These are phyloP conservation scores for Ictidomys tridecemlineatus DNA, from an alignment of 2,113 vertebrate genomes.

Conservation along the genomic window DNA sequence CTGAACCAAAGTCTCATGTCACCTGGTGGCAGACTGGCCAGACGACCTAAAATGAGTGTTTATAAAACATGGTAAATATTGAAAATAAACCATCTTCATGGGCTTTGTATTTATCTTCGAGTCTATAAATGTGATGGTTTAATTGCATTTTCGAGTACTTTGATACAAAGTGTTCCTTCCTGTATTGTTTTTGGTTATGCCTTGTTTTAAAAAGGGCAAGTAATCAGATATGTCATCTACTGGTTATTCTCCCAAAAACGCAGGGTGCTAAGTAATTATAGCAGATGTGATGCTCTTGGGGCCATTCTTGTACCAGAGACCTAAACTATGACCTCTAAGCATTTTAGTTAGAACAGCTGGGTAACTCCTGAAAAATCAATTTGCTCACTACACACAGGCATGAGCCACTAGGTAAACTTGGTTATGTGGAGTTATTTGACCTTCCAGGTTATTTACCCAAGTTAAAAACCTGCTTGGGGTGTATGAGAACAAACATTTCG, in stretches of 20 bases:
- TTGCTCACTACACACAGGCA: neutral
- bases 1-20: neutral
- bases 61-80: neutral
- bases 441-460: slow-evolving; percentile 56
- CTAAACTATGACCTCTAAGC: neutral
- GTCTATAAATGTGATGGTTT: neutral
- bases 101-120: neutral
- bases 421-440: slow-evolving; percentile 45
- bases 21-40: neutral
- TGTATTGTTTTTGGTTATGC: neutral
- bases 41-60: neutral
- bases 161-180: neutral
- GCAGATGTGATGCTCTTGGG: neutral
- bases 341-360: slow-evolving; percentile 43
- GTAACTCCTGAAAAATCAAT: slow-evolving; percentile 76
- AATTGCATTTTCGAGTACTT: neutral
- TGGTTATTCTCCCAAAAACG: slow-evolving; percentile 26
- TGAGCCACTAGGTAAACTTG: slow-evolving; percentile 67
- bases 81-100: neutral
- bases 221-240: neutral
- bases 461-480: slow-evolving; percentile 59
- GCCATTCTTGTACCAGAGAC: neutral
- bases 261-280: neutral
- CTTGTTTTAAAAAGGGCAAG: neutral
- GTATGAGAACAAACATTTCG: slow-evolving; percentile 71